These are phyloP conservation scores for Chromoteleia sp. DNA, from an alignment of 2,888 invertebrate genomes.

Conservation along the genomic window DNA sequence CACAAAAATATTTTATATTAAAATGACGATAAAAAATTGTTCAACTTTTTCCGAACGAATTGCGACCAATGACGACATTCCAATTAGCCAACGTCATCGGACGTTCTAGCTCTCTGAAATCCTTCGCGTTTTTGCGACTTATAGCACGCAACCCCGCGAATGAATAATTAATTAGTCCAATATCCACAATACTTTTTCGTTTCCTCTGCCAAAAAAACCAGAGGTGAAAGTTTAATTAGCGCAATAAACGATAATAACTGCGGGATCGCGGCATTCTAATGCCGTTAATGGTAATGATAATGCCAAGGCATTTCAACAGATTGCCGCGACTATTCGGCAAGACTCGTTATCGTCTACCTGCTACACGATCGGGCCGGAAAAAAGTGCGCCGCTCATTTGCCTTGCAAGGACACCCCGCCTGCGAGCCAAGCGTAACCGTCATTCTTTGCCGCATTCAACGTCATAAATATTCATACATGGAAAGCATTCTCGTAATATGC, in stretches of 20 bases:
- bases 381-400: constrained; percentile 66
- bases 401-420: constrained; percentile 58
- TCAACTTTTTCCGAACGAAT: background rate
- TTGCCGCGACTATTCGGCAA: constrained; percentile 56
- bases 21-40: background rate
- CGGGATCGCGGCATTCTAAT: constrained; percentile 14
- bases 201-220: constrained; percentile 1
- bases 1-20: too few species aligned
- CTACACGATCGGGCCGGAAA: constrained; percentile 62
- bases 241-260: constrained; percentile 48
- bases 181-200: background rate
- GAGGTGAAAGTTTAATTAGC: constrained; percentile 46
- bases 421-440: constrained; percentile 60
- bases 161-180: constrained; percentile 35
- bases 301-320: constrained; percentile 56
- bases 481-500: constrained; percentile 73
- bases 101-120: background rate
- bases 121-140: constrained; percentile 2
- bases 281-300: constrained; percentile 47
- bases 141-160: constrained; percentile 17
- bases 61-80: background rate
- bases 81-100: background rate
- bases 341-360: constrained; percentile 63
- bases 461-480: constrained; percentile 78
- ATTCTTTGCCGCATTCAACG: constrained; percentile 67